Evolutionary conservation across 2,888 invertebrate genomes (phyloP).

Genomic region (Pheosia gnoma): DNA sequence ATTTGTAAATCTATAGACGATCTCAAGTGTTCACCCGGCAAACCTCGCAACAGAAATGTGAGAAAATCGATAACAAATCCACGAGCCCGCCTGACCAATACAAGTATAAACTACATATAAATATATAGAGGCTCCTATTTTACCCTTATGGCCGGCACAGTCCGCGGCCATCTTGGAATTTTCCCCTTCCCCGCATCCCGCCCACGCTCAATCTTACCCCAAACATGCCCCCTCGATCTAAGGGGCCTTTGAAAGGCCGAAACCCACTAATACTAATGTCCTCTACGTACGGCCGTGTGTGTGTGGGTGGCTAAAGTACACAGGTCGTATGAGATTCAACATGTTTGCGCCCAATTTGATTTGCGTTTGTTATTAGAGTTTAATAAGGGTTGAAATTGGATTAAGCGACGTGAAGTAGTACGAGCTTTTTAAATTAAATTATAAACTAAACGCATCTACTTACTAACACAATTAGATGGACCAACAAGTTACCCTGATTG

Average conservation of each 20-base stretch:
- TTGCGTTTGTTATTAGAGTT: conserved; percentile 40
- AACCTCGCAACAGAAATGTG: conserved; percentile 21
- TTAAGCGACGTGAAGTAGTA: background rate
- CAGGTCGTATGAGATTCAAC: conserved; percentile 45
- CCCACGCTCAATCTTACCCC: conserved; percentile 81
- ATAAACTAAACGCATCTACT: too few species aligned
- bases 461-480: too few species aligned
- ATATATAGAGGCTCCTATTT: conserved; percentile 75
- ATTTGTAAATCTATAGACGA: conserved; percentile 13
- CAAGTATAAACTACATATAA: conserved; percentile 68
- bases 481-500: too few species aligned
- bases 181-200: conserved; percentile 62
- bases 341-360: conserved; percentile 54
- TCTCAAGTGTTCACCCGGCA: background rate
- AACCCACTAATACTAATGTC: conserved; percentile 83
- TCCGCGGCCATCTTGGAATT: conserved; percentile 81
- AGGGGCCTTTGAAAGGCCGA: conserved; percentile 82
- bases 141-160: conserved; percentile 83
- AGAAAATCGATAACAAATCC: conserved; percentile 64
- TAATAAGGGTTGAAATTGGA: conserved; percentile 9
- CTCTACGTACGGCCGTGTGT: conserved; percentile 61
- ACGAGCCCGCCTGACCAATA: conserved; percentile 69
- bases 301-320: conserved; percentile 45
- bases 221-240: conserved; percentile 78
- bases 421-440: background rate